Base-by-base conservation (phyloP, 2,113 vertebrate species). In the Columba janthina region DNA sequence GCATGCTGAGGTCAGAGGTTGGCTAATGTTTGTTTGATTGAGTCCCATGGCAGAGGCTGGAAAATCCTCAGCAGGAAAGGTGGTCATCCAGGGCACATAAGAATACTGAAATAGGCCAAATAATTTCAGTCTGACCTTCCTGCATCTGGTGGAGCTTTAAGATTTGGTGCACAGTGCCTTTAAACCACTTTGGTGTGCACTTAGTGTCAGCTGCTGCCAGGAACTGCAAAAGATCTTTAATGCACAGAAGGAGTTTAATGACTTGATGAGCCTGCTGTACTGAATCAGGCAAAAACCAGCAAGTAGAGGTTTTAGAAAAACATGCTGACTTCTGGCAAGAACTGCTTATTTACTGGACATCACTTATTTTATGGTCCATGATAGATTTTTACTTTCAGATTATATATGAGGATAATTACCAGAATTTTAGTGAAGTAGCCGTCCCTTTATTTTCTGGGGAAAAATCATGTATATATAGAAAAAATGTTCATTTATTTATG, bases 1-100 rank as follows among this genome's bases (percentile, higher is more conserved):
- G 48, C 6, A 1, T 53, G 58, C 51, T 64, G 54, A 86, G 72
- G 82, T 95, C 95, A 94, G 85, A 73, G 82, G 67, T 28, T 67
- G 74, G 36, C 81, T 88, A 78, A 73, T 72, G 22, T 79, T 95
- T 95, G 46, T 76, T 89, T 93, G 82, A 85, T 95, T 62, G 72
- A 95, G 79, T 93, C 51, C 29, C 2, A 3, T 25, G 60, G 62
- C 64, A 90, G 78, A 77, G 73, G 21, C 42, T 86, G 72, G 72
- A 78, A 77, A 88, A 79, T 15, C 32, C 58, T 79, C 74, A 83
- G n/a, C 34, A 67, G 78, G 74, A 58, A 76, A 70, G 1, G 5
- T n/a, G 62, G 69, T 62, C 3, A 3, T 88, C 56, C 72, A 74
- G 79, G 42, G 12, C 51, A 40, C 7, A 3, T 32, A 62, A 73